Percentiles rank a stretch among this genome's conserved stretches.
Evolutionary conservation across 2,113 vertebrate species (phyloP).

Genomic region (Phyllopteryx taeniolatus): DNA sequence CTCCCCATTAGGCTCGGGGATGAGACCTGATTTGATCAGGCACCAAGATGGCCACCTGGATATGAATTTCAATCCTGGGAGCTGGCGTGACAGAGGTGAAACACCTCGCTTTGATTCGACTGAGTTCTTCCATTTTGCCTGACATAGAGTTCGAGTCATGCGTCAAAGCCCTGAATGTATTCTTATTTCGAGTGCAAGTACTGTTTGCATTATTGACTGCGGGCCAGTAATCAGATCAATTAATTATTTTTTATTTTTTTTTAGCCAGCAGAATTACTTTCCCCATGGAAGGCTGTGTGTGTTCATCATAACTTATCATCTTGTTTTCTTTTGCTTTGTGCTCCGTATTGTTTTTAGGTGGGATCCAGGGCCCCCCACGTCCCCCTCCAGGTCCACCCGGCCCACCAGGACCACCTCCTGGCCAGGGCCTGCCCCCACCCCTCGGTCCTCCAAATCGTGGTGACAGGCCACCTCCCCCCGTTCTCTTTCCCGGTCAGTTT

Average conservation of each 20-base stretch:
- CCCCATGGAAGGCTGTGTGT: not conserved
- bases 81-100: constrained; percentile 72
- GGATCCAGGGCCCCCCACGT: constrained; percentile 89
- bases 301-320: not conserved
- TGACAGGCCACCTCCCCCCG: constrained; percentile 94
- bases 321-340: not conserved
- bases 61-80: constrained; percentile 71
- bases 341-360: constrained; percentile 71
- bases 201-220: not conserved
- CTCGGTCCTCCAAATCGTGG: constrained; percentile 92
- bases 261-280: not conserved
- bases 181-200: not conserved
- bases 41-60: constrained; percentile 72
- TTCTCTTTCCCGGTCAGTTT: constrained; percentile 96
- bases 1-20: constrained; percentile 64
- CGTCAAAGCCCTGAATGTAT: not conserved
- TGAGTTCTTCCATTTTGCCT: constrained; percentile 35
- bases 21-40: constrained; percentile 69
- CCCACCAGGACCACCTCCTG: constrained; percentile 91
- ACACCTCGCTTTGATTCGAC: constrained; percentile 59
- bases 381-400: constrained; percentile 92
- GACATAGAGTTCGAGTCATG: not conserved
- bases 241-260: not conserved
- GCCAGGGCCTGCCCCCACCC: constrained; percentile 91
- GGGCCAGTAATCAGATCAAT: constrained; percentile 1